Base-by-base conservation (phyloP, 2,888 invertebrate genomes). In the Gandaritis pyraliata region DNA sequence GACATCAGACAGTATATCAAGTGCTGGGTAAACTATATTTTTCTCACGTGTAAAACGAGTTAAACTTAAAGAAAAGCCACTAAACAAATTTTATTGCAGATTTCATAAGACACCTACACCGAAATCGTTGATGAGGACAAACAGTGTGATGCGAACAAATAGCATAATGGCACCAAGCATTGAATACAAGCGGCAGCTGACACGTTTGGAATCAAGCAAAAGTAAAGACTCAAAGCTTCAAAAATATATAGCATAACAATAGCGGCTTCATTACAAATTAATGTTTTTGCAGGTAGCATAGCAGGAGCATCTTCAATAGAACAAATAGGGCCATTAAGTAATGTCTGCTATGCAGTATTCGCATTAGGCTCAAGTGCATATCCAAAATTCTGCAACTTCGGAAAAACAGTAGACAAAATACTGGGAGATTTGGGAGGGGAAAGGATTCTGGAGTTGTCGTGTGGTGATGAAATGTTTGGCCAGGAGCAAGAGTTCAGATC, bases 361-460 rank as follows among this genome's bases (percentile, higher is more conserved):
- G 98, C 96, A 0, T 88, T 99, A 48, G 98, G 98, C 6, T 98
- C 98, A 1, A 97, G 98, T 71, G 98, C 98, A 0, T 99, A 99
- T 85, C 98, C 98, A 0, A 98, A 98, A 83, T 99, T 98, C 82
- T 98, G 98, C 83, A 96, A 97, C 36, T 98, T 98, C 77, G 98
- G 97, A 0, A 96, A 97, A 80, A 97, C 96, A 74, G 95, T 98
- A 56, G 98, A 99, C 83, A 96, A 96, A 80, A 94, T 98, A 55
- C 90, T 98, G 12, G 96, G 95, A 0, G 97, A 98, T 77, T 90
- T 98, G 50, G 98, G 98, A 0, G 98, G 97, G 0, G 98, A 98
- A 83, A 93, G 97, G 62, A 92, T 99, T 57, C 83, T 96, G 55
- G 95, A 96, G 73, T 85, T 98, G 70, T 95, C 95, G 0, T 95